Percentiles rank a stretch among this genome's conserved stretches.
Evolutionary conservation across 2,888 invertebrate genomes (phyloP).

Genomic region (Drosophila mimica): DNA sequence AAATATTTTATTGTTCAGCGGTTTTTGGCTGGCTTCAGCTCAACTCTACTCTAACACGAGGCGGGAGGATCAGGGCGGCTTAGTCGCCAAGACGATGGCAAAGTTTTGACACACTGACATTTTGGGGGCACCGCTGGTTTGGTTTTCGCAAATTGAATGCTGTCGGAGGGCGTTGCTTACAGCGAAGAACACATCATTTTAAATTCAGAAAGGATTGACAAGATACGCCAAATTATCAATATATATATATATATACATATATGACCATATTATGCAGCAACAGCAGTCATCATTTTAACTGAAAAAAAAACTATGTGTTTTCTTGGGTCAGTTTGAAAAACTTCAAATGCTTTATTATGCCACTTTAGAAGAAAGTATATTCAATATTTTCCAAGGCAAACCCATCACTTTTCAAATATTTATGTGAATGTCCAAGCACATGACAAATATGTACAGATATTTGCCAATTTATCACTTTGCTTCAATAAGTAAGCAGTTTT

Average conservation of each 20-base stretch:
- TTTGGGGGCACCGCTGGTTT: constrained; percentile 50
- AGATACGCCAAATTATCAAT: neutral
- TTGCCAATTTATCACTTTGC: constrained; percentile 5
- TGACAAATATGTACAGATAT: neutral
- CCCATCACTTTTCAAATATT: neutral
- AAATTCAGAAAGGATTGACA: constrained; percentile 6
- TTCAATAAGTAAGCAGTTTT: neutral
- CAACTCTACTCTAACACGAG: constrained; percentile 9
- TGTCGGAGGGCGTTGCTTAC: constrained; percentile 13
- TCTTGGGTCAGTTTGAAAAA: neutral
- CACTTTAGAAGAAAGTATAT: neutral
- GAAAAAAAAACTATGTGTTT: neutral
- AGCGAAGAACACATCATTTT: constrained; percentile 16
- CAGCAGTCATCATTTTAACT: neutral
- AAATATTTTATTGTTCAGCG: constrained; percentile 72
- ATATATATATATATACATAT: neutral
- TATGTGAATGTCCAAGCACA: neutral
- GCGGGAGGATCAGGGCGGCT: neutral
- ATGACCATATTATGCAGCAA: neutral
- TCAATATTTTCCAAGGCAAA: fast-evolving
- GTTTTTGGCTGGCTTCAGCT: constrained; percentile 57
- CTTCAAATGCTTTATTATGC: neutral
- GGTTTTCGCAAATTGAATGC: constrained; percentile 29
- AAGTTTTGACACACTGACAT: constrained; percentile 64
- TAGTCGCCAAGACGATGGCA: constrained; percentile 45